Conservation (phyloP, 2,888 invertebrate genomes). For the Luperina nickerlii region DNA sequence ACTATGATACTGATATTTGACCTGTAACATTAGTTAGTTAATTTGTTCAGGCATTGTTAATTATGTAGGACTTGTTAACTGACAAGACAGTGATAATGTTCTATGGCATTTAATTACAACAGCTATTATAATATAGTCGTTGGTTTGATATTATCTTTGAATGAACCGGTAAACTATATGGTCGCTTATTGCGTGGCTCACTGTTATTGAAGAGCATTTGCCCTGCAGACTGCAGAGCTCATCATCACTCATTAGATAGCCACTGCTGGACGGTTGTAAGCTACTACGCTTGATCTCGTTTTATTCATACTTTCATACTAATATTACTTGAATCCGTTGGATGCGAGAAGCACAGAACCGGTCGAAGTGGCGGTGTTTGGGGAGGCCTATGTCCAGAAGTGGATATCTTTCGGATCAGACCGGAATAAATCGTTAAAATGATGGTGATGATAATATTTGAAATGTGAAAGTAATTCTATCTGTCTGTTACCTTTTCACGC, state of each 20-base stretch:
- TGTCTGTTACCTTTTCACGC: not conserved
- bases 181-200: not conserved
- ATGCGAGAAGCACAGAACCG: too few relatives aligned
- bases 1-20: not conserved
- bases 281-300: not conserved
- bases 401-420: too few relatives aligned
- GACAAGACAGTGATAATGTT: not conserved
- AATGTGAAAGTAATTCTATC: not conserved
- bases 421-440: too few relatives aligned
- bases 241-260: not conserved
- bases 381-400: too few relatives aligned
- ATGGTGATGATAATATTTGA: too few relatives aligned
- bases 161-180: not conserved
- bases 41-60: not conserved
- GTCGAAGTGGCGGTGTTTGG: too few relatives aligned
- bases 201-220: too few relatives aligned
- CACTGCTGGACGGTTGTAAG: not conserved
- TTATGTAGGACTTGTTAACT: not conserved
- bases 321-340: too few relatives aligned
- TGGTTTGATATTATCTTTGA: not conserved
- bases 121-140: not conserved
- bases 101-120: not conserved
- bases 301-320: not conserved
- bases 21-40: slow-evolving; percentile 1
- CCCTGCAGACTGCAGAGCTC: not conserved